Evolutionary conservation across 2,113 vertebrate genomes (phyloP), one percentile per base, ranked within the genome.

Genomic region (Datnioides undecimradiatus): DNA sequence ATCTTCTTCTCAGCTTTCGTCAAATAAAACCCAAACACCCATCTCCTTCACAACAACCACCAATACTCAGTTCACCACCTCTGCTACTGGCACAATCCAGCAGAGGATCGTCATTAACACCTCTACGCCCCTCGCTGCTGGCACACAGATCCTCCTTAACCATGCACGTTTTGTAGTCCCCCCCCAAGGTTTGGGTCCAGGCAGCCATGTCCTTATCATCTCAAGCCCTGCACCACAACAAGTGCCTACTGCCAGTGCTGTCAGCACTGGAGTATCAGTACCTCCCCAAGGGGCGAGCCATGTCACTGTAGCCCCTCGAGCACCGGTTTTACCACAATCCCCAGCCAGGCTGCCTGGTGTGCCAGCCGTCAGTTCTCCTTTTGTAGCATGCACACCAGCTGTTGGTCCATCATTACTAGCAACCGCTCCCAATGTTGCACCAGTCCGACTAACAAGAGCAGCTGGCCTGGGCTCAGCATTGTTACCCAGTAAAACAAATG

Each of bases 41-140:
- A 34, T 75, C 49, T 76, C 79, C 45, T 70, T 64, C 0, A 11
- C 38, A 72, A 21, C 74, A 70, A 57, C 52, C 34, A 27, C 60
- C 25, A 73, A 73, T 82, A 84, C 93, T 76, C 13, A 84, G 0
- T 0, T 87, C 82, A 92, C 89, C 73, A 68, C 85, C 73, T 65
- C 92, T 74, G 52, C 87, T 31, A 76, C 90, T 71, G 93, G 90
- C 82, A 94, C 91, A 54, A 64, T 96, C 87, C 96, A 97, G 62
- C 96, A 99, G 91, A 98, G 95, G 86, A 95, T 99, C 89, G 94
- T 99, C 54, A 97, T 99, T 87, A 99, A 96, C 82, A 99, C 96
- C 2, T 95, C 92, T 78, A 93, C 95, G 4, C 96, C 96, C 70
- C 95, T 99, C 73, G 95, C 96, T 81, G 96, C 97, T 85, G 98